A percentile compares a stretch with the other conserved stretches of the same genome.
Evolutionary conservation across 2,113 vertebrate genomes (phyloP).

Genomic region (Poeciliopsis occidentalis): DNA sequence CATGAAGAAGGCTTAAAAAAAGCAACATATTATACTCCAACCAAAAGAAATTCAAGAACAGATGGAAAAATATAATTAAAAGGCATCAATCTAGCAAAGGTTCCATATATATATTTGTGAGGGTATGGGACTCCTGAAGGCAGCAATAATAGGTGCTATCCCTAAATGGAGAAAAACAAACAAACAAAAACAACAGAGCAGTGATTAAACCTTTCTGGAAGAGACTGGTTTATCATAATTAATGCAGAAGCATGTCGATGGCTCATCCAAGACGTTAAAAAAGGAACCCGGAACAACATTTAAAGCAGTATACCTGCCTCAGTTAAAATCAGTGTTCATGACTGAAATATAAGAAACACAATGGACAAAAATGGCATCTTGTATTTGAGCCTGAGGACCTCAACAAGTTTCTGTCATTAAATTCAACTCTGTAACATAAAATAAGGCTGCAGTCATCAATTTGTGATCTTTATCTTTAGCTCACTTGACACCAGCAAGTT

Average conservation of each 20-base stretch:
- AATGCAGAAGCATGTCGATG: background rate
- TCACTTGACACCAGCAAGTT: background rate
- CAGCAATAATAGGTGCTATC: background rate
- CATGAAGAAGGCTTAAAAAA: background rate
- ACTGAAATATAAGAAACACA: too few relatives aligned
- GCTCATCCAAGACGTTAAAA: background rate
- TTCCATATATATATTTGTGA: background rate
- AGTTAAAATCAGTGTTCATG: too few relatives aligned
- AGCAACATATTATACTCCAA: too few relatives aligned
- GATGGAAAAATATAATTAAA: background rate
- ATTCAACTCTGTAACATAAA: too few relatives aligned
- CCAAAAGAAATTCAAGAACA: background rate
- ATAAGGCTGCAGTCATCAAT: background rate
- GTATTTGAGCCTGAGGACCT: too few relatives aligned
- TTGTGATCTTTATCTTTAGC: background rate
- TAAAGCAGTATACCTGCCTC: too few relatives aligned
- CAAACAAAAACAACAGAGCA: too few relatives aligned
- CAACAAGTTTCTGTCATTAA: too few relatives aligned
- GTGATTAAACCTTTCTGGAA: background rate
- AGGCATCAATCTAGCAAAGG: background rate
- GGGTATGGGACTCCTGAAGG: background rate
- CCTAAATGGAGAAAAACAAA: background rate
- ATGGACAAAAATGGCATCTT: too few relatives aligned
- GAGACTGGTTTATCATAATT: background rate
- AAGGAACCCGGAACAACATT: background rate